Base-by-base conservation (phyloP, 2,888 invertebrate genomes). In the Caenorhabditis wallacei region DNA sequence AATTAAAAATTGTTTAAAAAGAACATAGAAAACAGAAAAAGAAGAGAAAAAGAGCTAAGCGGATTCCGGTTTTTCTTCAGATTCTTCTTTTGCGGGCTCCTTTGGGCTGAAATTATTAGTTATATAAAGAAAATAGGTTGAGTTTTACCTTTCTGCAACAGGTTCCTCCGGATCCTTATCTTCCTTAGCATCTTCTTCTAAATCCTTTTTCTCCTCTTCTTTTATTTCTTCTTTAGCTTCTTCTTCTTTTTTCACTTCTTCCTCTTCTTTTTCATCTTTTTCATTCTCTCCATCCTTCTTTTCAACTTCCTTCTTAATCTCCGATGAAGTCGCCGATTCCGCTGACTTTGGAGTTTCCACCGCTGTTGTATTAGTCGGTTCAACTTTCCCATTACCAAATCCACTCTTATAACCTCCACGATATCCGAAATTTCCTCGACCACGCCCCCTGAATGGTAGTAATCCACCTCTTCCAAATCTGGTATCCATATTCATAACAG, bases 321-420 rank as follows among this genome's bases (percentile, higher is more conserved):
- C 43, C n/a, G n/a, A n/a, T n/a, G n/a, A n/a, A n/a, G n/a, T 46
- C 43, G 37, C 18, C 37, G 37, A 37, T n/a, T n/a, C n/a, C n/a
- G n/a, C n/a, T n/a, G n/a, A n/a, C 16, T 30, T 8, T 30, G 30
- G 8, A 20, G 30, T 13, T 51, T 16, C 16, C 43, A n/a, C 26
- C 20, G 16, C n/a, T 8, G 63, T 11, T 20, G 5, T 20, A 10
- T 46, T 18, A 3, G 20, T 5, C 3, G 24, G n/a, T 13, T 13
- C 18, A 48, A 48, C 7, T 18, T 8, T n/a, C 35, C 72, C 61
- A 59, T 48, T 51, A 20, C n/a, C 13, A 22, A 53, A 35, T 30
- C 51, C 43, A 2, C 64, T 64, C 18, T 53, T 10, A 22, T 18
- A 59, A 1, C 71, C 76, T 4, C 82, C 82, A 18, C 82, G 72